Percentiles rank a stretch among this genome's conserved stretches.
phyloP scores from a whole-genome alignment of 2,888 invertebrate genomes.

The Cephus runcator region DNA sequence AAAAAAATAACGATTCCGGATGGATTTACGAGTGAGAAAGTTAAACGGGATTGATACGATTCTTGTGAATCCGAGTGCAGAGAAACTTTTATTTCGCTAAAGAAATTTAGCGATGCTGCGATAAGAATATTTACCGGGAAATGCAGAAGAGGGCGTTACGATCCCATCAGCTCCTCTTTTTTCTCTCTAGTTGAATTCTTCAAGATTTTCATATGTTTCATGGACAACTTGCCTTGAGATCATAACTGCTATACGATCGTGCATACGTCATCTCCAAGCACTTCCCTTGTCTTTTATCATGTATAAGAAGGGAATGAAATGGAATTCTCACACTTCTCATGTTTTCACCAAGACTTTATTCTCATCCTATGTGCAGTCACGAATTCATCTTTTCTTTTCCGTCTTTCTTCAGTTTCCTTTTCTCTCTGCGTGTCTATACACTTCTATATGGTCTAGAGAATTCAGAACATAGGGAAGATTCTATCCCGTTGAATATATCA shows the following conservation, averaged over 20 bases:
- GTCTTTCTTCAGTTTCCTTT: not conserved
- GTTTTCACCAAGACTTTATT: not conserved
- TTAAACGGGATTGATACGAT: not conserved
- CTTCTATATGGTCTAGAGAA: not conserved
- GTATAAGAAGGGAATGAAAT: not conserved
- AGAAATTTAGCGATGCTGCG: not conserved
- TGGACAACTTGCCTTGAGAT: not conserved
- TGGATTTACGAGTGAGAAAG: not conserved
- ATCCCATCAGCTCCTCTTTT: not conserved
- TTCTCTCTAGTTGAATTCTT: not conserved
- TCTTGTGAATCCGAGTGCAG: not conserved
- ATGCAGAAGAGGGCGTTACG: not conserved
- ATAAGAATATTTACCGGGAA: not conserved
- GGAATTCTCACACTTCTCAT: not conserved
- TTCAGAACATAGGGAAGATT: not conserved
- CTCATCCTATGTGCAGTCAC: not conserved
- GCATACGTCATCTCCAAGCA: not conserved
- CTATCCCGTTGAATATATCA: not conserved
- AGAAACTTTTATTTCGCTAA: not conserved
- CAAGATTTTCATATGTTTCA: not conserved
- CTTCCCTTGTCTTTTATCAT: not conserved
- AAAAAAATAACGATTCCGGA: not conserved
- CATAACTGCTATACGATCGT: not conserved
- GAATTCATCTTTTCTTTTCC: not conserved
- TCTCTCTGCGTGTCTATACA: not conserved